Conservation (phyloP, 2,113 vertebrate species). For the Nyctibius bracteatus region DNA sequence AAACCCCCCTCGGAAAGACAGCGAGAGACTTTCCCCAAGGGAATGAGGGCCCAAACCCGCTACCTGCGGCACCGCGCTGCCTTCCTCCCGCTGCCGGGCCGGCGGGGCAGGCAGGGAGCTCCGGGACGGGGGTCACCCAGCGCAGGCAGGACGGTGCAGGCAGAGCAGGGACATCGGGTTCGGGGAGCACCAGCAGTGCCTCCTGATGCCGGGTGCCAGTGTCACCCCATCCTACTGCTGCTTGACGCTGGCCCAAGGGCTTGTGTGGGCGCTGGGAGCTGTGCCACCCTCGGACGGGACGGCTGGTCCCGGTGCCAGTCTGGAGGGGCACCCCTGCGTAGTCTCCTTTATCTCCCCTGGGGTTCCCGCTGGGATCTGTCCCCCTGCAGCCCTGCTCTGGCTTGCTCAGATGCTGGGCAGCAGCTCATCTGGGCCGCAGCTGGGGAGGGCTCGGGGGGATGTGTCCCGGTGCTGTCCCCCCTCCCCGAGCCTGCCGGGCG, state of each 20-base stretch:
- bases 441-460: accelerated
- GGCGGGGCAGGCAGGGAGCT: neutral
- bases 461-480: neutral
- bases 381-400: neutral
- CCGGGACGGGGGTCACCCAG: neutral
- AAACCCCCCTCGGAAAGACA: neutral
- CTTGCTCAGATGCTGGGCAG: neutral
- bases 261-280: neutral
- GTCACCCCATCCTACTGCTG: neutral
- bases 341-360: neutral
- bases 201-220: neutral
- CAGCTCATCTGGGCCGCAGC: neutral
- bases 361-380: neutral
- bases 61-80: neutral
- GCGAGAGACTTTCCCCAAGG: neutral
- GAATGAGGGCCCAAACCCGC: accelerated
- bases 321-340: neutral
- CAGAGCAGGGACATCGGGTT: accelerated
- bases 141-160: accelerated
- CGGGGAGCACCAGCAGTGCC: neutral
- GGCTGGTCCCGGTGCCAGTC: accelerated
- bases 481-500: accelerated
- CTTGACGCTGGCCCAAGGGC: neutral
- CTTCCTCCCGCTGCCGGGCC: neutral
- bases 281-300: accelerated